Percentiles rank a stretch among this genome's conserved stretches.
These are phyloP conservation scores for Wasmannia auropunctata DNA, from an alignment of 1,140 invertebrate genomes.

Conservation along the genomic window DNA sequence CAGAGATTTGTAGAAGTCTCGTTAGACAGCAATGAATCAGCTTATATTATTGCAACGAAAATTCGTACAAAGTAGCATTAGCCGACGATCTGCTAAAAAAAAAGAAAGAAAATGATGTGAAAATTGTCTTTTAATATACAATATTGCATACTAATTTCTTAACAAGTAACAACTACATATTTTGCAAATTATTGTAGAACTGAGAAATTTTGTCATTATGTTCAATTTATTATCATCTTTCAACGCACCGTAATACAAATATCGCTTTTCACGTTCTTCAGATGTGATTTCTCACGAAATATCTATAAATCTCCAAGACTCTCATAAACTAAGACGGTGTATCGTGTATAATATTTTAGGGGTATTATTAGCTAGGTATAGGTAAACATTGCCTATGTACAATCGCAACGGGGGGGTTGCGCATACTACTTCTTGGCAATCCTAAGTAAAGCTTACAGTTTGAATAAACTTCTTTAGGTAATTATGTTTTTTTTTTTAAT, in stretches of 20 bases:
- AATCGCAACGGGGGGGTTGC: slow-evolving; percentile 70
- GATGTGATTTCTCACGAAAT: slow-evolving; percentile 31
- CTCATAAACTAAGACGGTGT: slow-evolving; percentile 69
- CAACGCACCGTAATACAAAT: background rate
- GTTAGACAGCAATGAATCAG: slow-evolving; percentile 11
- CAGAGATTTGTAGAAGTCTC: slow-evolving; percentile 62
- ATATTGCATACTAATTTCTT: background rate
- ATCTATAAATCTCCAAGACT: slow-evolving; percentile 63
- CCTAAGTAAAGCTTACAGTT: slow-evolving; percentile 79
- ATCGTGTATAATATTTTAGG: slow-evolving; percentile 71
- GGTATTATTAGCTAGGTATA: slow-evolving; percentile 76
- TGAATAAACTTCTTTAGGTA: slow-evolving; percentile 78
- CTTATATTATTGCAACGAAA: background rate
- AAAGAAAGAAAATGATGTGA: background rate
- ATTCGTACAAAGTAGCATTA: background rate
- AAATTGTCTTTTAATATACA: background rate
- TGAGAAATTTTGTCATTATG: background rate
- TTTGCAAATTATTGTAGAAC: background rate
- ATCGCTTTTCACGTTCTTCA: background rate
- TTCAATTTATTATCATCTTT: background rate
- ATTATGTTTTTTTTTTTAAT: slow-evolving; percentile 74
- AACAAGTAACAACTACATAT: background rate
- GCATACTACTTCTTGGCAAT: slow-evolving; percentile 75
- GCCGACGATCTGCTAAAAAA: background rate
- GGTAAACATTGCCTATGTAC: slow-evolving; percentile 77